Evolutionary conservation across 23 tunicate genomes (phyloP), one percentile per base, ranked within the genome.

Genomic region (Styela clava): DNA sequence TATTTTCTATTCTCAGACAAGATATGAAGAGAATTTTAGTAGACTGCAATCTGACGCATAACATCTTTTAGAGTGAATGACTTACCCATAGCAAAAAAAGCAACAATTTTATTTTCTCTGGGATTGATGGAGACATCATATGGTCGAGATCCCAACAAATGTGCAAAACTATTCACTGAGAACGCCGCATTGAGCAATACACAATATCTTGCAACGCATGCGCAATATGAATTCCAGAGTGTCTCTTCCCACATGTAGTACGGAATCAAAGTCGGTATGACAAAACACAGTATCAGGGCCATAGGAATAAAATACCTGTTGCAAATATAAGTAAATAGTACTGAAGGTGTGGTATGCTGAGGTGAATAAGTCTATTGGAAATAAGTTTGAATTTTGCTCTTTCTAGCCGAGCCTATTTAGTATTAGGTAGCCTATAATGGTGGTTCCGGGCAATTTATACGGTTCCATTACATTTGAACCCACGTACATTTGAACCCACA

Each of bases 111-210:
- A 29, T 76, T 76, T 25, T 76, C 81, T 16, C 62, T 56, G 7
- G 81, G 29, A 24, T 1, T n/a, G 0, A 76, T 76, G 18, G 27
- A 35, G 7, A 0, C 21, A 27, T 76, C 81, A 68, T 76, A 76
- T 21, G 81, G 81, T 56, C 36, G 35, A 29, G 22, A 21, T 22
- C 81, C 81, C 24, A 9, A 25, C 81, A 25, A 37, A 52, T 76
- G 81, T 44, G 81, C 81, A 28, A 76, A 76, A 28, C 81, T 76
- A 37, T 76, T 76, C 62, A 76, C 81, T 19, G 81, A 44, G 29
- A 51, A 76, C n/a, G 81, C 64, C 12, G 31, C 64, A 28, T 76
- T 76, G 30, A 76, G 18, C 5, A 12, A 0, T 9, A 76, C 9
- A 29, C 81, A 76, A 37, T 76, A 76, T 32, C 81, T 52, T 33